Evolutionary conservation across 2,797 vertebrate genomes (phyloP).

Genomic region (Acanthis flammea): DNA sequence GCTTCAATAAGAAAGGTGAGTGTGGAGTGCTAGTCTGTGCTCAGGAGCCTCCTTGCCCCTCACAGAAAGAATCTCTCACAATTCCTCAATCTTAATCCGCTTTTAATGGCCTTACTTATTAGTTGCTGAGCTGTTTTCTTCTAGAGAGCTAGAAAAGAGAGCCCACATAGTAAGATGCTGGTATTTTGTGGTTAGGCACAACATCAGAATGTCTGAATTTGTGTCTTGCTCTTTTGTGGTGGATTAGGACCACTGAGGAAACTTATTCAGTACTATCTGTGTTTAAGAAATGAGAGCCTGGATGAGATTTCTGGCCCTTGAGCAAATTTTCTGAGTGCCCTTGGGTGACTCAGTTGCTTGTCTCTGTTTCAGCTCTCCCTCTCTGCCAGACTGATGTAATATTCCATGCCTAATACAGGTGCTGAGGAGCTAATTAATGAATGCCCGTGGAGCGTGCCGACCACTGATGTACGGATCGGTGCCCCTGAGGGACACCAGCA

Average conservation of each 20-base stretch:
- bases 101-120: conserved; percentile 1
- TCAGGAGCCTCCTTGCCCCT: neutral
- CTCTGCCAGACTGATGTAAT: conserved; percentile 34
- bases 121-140: neutral
- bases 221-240: neutral
- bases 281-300: neutral
- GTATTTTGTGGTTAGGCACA: neutral
- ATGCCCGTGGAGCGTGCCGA: neutral
- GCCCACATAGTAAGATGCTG: neutral
- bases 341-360: conserved; percentile 35
- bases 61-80: neutral
- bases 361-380: neutral
- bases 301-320: neutral
- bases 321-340: neutral
- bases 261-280: neutral
- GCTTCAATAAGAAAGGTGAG: neutral
- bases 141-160: neutral
- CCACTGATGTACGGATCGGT: accelerated
- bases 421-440: neutral
- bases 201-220: neutral
- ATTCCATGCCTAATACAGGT: conserved; percentile 9
- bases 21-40: neutral
- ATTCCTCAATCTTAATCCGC: neutral
- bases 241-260: neutral
- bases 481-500: neutral